Evolutionary conservation across 2,797 vertebrate species (phyloP), one percentile per base, ranked within the genome.

Genomic region (Lagocephalus sceleratus): DNA sequence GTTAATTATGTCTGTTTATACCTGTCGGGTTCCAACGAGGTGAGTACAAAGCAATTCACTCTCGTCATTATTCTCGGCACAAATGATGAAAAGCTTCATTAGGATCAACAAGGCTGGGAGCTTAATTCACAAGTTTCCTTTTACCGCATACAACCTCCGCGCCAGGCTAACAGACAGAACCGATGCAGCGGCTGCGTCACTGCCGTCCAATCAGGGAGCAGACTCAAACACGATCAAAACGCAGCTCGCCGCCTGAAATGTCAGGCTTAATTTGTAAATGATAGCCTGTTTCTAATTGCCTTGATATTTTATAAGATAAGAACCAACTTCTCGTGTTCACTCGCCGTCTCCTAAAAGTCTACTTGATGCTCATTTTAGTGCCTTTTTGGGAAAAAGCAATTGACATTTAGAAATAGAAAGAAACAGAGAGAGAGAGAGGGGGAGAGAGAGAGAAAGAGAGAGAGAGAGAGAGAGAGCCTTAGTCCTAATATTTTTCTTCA

Each of bases 241-340:
- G 65, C 51, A 73, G 69, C 71, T 44, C 65, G 72, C 75, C 62
- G 68, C 78, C 66, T 75, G 66, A 88, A 89, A 89, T 85, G 83
- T 87, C 87, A 89, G 52, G 57, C 51, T 57, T 85, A 82, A 88
- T 88, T 85, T 82, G 80, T 82, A 87, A 89, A 87, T 85, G 60
- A 86, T 81, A 81, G 72, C 83, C 83, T 74, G 47, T 64, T 67
- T 49, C 76, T 85, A 84, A 88, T 88, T 85, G 83, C 48, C 17
- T 59, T 82, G 79, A 85, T 85, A 86, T 87, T 86, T 88, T 88
- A 66, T 64, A 72, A 65, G 65, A 73, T 79, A 71, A 69, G 78
- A 83, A 76, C 63, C 80, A 80, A 75, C 60, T 43, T 62, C 72
- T 68, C 52, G 68, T 49, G 17, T 64, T 51, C 50, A 41, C 50